Percentiles rank a stretch among this genome's conserved stretches.
phyloP scores from a whole-genome alignment of 2,888 invertebrate genomes.

The Tridacna crocea region DNA sequence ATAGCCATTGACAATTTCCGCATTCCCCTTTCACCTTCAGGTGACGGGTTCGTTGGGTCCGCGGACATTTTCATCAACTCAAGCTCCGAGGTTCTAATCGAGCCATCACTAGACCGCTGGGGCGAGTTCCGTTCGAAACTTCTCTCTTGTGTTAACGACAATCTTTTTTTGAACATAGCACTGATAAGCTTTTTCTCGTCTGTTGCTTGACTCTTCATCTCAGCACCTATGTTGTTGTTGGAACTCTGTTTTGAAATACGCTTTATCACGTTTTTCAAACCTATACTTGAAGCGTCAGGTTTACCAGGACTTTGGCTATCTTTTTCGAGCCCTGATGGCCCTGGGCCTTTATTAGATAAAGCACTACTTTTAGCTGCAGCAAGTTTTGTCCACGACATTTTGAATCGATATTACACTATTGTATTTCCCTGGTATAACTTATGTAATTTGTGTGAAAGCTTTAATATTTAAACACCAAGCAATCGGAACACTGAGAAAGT shows the following conservation, averaged over 20 bases:
- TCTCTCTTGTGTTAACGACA: constrained; percentile 40
- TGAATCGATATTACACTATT: neutral
- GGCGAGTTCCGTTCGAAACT: constrained; percentile 33
- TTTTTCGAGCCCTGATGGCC: neutral
- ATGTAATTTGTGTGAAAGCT: too few relatives aligned
- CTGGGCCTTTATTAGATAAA: neutral
- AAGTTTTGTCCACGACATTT: constrained; percentile 57
- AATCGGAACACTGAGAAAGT: too few relatives aligned
- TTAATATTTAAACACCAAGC: too few relatives aligned
- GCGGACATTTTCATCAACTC: neutral
- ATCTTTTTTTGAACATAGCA: constrained; percentile 41
- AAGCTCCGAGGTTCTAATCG: neutral
- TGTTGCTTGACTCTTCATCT: neutral
- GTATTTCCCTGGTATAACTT: too few relatives aligned
- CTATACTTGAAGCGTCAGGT: neutral
- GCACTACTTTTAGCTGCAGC: constrained; percentile 21
- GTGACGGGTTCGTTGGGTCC: neutral
- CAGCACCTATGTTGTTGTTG: neutral
- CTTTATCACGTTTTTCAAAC: constrained; percentile 38
- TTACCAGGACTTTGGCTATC: neutral
- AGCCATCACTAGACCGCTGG: constrained; percentile 41
- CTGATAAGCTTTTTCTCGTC: constrained; percentile 1
- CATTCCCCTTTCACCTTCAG: constrained; percentile 32
- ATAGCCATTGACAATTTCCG: constrained; percentile 52
- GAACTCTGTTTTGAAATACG: constrained; percentile 10